Evolutionary conservation across 2,888 invertebrate species (phyloP).

Genomic region (Tortricodes alternella): DNA sequence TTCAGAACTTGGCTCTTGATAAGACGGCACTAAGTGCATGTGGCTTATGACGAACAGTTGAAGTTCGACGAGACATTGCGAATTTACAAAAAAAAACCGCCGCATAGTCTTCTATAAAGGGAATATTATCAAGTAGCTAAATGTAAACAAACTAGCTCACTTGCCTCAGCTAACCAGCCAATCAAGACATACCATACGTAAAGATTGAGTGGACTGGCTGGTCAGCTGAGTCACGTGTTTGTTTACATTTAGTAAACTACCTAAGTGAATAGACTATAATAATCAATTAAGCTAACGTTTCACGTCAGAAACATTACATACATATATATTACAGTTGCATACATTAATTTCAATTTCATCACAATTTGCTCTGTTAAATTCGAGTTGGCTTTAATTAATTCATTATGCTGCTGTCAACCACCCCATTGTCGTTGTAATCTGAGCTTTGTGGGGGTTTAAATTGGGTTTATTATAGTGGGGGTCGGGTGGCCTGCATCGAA

Average conservation of each 20-base stretch:
- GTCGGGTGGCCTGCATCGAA: background rate
- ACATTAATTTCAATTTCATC: constrained; percentile 27
- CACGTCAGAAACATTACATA: background rate
- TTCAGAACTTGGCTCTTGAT: background rate
- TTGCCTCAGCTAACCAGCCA: too few relatives aligned
- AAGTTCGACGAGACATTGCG: too few relatives aligned
- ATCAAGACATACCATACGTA: too few relatives aligned
- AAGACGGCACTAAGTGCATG: background rate
- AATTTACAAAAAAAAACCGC: too few relatives aligned
- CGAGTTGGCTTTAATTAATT: constrained; percentile 23
- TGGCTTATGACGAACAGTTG: background rate
- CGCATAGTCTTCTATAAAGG: too few relatives aligned
- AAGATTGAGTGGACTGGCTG: too few relatives aligned
- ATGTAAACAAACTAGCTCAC: too few relatives aligned
- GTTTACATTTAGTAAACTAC: too few relatives aligned
- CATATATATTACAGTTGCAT: constrained; percentile 9
- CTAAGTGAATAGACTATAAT: too few relatives aligned
- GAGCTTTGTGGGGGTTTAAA: constrained; percentile 1
- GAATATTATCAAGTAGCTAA: too few relatives aligned
- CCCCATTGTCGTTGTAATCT: constrained; percentile 18
- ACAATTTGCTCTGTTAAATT: constrained; percentile 24
- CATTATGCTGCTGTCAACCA: constrained; percentile 11
- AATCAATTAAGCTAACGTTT: background rate
- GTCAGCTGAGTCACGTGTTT: too few relatives aligned
- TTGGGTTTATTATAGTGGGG: background rate